phyloP scores from a whole-genome alignment of 2,113 vertebrate genomes.

The Micronycteris hirsuta region DNA sequence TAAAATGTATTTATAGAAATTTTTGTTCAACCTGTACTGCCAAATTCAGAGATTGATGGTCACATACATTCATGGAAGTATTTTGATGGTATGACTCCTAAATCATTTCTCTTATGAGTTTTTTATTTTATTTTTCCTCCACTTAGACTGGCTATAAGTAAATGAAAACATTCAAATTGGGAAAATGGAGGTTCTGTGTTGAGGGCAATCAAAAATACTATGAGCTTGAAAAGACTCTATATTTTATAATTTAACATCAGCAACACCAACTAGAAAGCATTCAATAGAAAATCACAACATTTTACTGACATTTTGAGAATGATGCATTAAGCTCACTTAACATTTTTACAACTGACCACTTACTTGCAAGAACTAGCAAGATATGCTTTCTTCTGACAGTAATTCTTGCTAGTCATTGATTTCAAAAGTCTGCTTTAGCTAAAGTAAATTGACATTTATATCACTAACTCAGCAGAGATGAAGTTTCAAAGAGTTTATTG shows the following conservation, averaged over 20 bases:
- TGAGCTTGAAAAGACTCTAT: background rate
- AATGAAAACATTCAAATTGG: conserved; percentile 29
- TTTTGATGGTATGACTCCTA: background rate
- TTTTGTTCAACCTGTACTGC: background rate
- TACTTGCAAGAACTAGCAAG: conserved; percentile 44
- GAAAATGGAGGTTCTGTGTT: background rate
- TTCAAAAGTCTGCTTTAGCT: conserved; percentile 53
- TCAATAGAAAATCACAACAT: conserved; percentile 43
- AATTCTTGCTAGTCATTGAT: conserved; percentile 65
- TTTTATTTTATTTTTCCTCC: background rate
- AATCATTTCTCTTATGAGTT: background rate
- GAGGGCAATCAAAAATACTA: background rate
- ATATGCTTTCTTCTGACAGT: conserved; percentile 16
- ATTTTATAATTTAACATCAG: conserved; percentile 23
- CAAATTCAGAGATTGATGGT: background rate
- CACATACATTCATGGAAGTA: background rate
- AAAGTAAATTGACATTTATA: conserved; percentile 65
- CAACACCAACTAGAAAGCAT: background rate
- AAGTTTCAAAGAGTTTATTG: conserved; percentile 52
- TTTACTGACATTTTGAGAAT: conserved; percentile 26
- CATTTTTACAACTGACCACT: conserved; percentile 31
- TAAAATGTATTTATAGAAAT: background rate
- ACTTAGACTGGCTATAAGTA: background rate
- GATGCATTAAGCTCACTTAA: conserved; percentile 40
- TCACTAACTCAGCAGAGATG: conserved; percentile 35